Evolutionary conservation across 2,113 vertebrate genomes (phyloP).

Genomic region (Peromyscus californicus): DNA sequence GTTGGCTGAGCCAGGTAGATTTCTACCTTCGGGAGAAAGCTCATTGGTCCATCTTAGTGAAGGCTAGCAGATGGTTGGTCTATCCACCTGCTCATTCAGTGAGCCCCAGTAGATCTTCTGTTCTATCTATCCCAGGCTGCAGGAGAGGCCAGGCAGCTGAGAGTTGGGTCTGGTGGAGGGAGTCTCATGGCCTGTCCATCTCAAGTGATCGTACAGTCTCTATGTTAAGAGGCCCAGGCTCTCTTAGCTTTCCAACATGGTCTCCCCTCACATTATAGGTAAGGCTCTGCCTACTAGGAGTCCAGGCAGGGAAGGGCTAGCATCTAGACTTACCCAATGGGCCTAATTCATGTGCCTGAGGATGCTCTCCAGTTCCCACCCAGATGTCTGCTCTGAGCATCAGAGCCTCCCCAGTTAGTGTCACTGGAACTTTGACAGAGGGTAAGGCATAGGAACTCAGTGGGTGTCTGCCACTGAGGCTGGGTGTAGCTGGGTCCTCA

Average conservation of each 20-base stretch:
- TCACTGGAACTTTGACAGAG: neutral
- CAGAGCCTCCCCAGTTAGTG: neutral
- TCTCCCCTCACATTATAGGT: neutral
- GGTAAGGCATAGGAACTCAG: neutral
- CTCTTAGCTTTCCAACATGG: neutral
- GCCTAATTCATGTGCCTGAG: fast-evolving
- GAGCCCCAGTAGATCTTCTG: neutral
- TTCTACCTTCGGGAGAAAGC: fast-evolving
- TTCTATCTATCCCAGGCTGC: neutral
- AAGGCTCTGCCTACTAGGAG: no score
- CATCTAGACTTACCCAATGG: neutral
- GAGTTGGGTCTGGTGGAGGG: neutral
- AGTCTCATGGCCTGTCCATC: no score
- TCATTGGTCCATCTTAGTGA: neutral
- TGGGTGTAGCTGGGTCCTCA: neutral
- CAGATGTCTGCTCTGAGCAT: fast-evolving
- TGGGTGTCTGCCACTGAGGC: neutral
- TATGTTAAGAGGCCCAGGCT: fast-evolving
- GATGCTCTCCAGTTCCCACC: neutral
- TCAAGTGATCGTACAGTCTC: neutral
- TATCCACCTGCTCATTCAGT: fast-evolving
- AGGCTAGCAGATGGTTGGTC: neutral
- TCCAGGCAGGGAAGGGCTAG: neutral
- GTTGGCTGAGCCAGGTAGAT: neutral
- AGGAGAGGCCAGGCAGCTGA: no score